Evolutionary conservation across 2,797 vertebrate genomes (phyloP), one percentile per base, ranked within the genome.

Genomic region (Micropoecilia bifurca): DNA sequence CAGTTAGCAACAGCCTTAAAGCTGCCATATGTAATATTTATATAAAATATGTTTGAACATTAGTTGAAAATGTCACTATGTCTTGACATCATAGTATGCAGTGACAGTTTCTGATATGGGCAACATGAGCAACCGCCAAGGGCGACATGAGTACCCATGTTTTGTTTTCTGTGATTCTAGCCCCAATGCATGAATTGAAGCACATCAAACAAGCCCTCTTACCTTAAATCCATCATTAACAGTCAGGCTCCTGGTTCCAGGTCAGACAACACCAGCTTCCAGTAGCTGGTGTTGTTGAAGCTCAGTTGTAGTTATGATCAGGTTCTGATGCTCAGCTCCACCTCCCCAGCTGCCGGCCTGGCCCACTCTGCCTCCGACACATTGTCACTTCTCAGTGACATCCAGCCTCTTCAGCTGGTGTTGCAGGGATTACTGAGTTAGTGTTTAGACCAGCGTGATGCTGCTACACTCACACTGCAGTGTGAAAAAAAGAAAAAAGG

Each of bases 361-460:
- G 59, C 20, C 18, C 18, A 39, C 61, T 39, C 61, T 22, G 25
- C 33, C 33, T 63, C 45, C 4, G 25, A 4, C 43, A 45, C 73
- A 30, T 20, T 22, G 61, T 22, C 61, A 66, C 73, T 9, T 30
- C 18, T 75, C 41, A 30, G 41, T 36, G 18, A 36, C 33, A 2
- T 57, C 48, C 41, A 68, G 18, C 39, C 28, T 76, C 10, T 5
- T 25, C 7, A 45, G 12, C 20, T 25, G 43, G 13, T 14, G 10
- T 12, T 50, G 30, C 72, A 25, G 18, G 9, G 43, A 78, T 76
- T 43, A 73, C 83, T 73, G 66, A 66, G 74, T 80, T 69, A 66
- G 55, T 59, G 74, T 77, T 69, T 48, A 82, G 80, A 83, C 76
- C 48, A 79, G 76, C 47, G 2, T 39, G 71, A 79, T 59, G 71